Evolutionary conservation across 2,888 invertebrate genomes (phyloP).

Genomic region (Acanthoscelides obtectus): DNA sequence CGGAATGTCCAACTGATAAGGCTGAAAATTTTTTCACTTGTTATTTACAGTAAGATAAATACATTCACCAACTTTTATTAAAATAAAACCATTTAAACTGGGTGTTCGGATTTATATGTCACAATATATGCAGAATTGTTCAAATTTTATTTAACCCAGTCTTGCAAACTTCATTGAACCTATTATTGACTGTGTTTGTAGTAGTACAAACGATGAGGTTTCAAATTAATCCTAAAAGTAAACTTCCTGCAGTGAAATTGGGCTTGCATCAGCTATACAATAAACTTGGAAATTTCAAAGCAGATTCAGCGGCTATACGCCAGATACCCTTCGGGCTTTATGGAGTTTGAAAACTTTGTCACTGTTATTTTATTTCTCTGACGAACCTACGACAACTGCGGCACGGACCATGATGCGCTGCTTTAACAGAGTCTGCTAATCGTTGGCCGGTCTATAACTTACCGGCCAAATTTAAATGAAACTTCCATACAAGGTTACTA

Average conservation of each 20-base stretch:
- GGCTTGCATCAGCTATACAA: background rate
- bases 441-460: no score
- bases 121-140: no score
- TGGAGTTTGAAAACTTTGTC: background rate
- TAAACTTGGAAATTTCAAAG: background rate
- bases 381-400: background rate
- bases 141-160: background rate
- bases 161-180: background rate
- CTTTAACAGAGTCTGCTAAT: no score
- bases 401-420: no score
- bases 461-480: no score
- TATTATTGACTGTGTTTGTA: background rate
- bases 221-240: background rate
- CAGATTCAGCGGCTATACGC: background rate
- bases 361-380: background rate
- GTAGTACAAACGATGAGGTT: background rate
- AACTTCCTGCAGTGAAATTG: background rate
- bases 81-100: no score
- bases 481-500: no score
- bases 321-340: background rate
- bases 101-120: no score
- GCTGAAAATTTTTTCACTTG: no score
- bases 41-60: no score
- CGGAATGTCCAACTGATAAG: no score
- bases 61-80: no score